Conservation (phyloP, 2,797 vertebrate genomes). For the Acanthiza pusilla region DNA sequence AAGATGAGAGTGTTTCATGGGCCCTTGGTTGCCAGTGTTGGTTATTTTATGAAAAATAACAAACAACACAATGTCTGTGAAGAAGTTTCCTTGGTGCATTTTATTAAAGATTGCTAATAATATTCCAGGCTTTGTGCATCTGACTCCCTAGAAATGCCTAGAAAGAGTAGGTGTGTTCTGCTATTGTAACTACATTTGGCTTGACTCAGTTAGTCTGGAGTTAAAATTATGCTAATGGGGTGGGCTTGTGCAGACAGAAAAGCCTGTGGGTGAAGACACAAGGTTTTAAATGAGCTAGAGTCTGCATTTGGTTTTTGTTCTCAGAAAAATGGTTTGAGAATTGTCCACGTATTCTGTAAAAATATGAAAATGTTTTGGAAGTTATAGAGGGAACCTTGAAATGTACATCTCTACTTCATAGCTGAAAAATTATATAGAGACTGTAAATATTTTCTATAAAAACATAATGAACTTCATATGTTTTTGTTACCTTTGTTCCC, state of each 20-base stretch:
- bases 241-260: neutral
- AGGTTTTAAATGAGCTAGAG: neutral
- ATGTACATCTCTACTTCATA: neutral
- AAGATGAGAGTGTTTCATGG: neutral
- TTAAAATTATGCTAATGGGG: conserved; percentile 13
- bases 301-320: neutral
- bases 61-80: neutral
- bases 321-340: neutral
- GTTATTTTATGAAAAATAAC: neutral
- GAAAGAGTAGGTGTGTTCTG: neutral
- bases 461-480: neutral
- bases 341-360: neutral
- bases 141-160: neutral
- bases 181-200: neutral
- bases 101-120: neutral
- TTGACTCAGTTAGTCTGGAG: conserved; percentile 34
- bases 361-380: neutral
- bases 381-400: neutral
- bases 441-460: neutral
- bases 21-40: neutral
- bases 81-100: neutral
- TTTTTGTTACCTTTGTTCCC: neutral
- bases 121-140: neutral
- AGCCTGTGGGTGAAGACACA: neutral
- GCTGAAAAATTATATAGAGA: neutral